These are phyloP conservation scores for Erebia epiphron DNA, from an alignment of 2,888 invertebrate species.

Conservation along the genomic window DNA sequence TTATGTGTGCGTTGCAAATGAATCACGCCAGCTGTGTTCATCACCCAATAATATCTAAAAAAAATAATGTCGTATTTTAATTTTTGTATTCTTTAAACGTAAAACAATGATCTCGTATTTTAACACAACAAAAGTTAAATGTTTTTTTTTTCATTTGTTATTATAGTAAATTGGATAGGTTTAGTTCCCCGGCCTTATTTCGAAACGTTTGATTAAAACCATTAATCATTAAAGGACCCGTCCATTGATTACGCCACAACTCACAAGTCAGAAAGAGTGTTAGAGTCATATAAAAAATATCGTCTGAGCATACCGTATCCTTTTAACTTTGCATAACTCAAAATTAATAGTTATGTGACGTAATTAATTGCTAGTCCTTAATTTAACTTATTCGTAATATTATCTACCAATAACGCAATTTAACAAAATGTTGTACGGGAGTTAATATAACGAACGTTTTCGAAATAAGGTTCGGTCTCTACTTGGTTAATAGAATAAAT, in stretches of 20 bases:
- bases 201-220: constrained; percentile 24
- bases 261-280: not conserved
- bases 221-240: not conserved
- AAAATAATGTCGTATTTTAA: constrained; percentile 41
- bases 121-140: constrained; percentile 54
- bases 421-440: not conserved
- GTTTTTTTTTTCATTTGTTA: constrained; percentile 41
- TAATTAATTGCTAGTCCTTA: constrained; percentile 3
- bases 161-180: constrained; percentile 43
- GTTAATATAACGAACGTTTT: constrained; percentile 24
- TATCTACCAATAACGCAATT: not conserved
- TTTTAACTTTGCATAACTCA: not conserved
- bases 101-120: constrained; percentile 79
- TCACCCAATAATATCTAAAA: constrained; percentile 46
- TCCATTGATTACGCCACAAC: constrained; percentile 9
- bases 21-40: constrained; percentile 78
- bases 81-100: constrained; percentile 53
- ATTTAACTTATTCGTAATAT: not conserved
- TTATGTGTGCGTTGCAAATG: constrained; percentile 44
- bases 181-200: constrained; percentile 33
- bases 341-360: not conserved
- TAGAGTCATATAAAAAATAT: too few relatives aligned
- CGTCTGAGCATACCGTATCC: too few relatives aligned
- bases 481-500: constrained; percentile 70
- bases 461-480: constrained; percentile 40